Evolutionary conservation across 2,113 vertebrate genomes (phyloP).

Genomic region (Campylomormyrus numenius): DNA sequence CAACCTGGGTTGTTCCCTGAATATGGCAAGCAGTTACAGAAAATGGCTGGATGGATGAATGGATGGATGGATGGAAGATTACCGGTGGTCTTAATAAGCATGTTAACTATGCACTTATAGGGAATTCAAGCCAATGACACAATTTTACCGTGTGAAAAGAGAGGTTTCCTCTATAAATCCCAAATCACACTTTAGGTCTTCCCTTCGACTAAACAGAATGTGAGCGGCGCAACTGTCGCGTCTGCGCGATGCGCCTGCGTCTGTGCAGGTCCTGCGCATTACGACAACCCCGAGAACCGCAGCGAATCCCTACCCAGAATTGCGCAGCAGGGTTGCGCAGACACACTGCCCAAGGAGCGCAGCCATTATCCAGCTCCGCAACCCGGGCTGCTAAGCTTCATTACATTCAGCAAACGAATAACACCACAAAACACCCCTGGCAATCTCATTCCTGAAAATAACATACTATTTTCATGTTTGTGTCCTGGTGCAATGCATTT

Average conservation of each 20-base stretch:
- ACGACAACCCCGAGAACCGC: conserved; percentile 46
- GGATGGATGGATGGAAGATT: neutral
- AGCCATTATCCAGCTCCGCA: conserved; percentile 52
- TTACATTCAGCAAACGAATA: neutral
- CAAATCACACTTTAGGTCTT: neutral
- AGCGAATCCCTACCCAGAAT: conserved; percentile 48
- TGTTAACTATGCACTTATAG: neutral
- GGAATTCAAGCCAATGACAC: neutral
- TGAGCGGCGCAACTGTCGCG: conserved; percentile 13
- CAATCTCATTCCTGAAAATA: neutral
- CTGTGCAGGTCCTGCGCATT: conserved; percentile 38
- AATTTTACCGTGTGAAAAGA: neutral
- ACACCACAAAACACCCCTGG: neutral
- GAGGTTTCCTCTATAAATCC: neutral
- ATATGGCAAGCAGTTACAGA: neutral
- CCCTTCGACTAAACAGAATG: neutral
- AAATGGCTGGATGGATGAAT: neutral
- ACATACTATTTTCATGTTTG: neutral
- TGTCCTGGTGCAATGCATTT: neutral
- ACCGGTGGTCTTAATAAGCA: neutral
- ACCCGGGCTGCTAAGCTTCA: neutral
- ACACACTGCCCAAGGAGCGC: conserved; percentile 42
- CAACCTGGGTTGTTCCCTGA: neutral
- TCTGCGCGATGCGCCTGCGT: conserved; percentile 32
- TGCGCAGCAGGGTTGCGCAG: conserved; percentile 67